Percentiles rank a stretch among this genome's conserved stretches.
Conservation (phyloP, 2,888 invertebrate species). For the Pseudococcus viburni region DNA sequence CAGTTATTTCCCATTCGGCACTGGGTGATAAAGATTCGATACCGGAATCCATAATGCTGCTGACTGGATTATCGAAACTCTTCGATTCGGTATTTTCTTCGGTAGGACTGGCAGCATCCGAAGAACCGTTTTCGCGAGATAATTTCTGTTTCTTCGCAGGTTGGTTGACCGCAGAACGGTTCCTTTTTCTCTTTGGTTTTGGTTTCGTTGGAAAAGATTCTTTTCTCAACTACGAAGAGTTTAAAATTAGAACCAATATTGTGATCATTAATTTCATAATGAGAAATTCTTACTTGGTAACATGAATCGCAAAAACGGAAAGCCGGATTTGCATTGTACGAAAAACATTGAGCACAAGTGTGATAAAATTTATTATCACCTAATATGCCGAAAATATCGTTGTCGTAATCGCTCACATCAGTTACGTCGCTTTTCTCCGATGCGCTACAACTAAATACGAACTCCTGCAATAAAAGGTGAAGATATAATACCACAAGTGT, state of each 20-base stretch:
- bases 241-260: background rate
- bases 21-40: constrained; percentile 21
- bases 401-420: background rate
- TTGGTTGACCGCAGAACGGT: background rate
- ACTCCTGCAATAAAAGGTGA: background rate
- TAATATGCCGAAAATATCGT: background rate
- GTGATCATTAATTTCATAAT: background rate
- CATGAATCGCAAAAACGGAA: constrained; percentile 60
- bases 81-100: background rate
- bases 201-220: background rate
- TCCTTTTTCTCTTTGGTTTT: constrained; percentile 15
- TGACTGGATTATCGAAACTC: too few species aligned
- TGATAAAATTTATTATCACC: background rate
- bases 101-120: background rate
- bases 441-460: background rate
- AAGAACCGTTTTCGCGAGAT: background rate
- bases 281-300: constrained; percentile 52
- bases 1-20: background rate
- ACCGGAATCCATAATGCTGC: constrained; percentile 2
- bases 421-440: background rate
- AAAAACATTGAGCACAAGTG: constrained; percentile 51
- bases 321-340: constrained; percentile 12
- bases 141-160: background rate
- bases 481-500: background rate
- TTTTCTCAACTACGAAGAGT: constrained; percentile 10